Evolutionary conservation across 2,113 vertebrate species (phyloP), one percentile per base, ranked within the genome.

Genomic region (Bubalus kerabau): DNA sequence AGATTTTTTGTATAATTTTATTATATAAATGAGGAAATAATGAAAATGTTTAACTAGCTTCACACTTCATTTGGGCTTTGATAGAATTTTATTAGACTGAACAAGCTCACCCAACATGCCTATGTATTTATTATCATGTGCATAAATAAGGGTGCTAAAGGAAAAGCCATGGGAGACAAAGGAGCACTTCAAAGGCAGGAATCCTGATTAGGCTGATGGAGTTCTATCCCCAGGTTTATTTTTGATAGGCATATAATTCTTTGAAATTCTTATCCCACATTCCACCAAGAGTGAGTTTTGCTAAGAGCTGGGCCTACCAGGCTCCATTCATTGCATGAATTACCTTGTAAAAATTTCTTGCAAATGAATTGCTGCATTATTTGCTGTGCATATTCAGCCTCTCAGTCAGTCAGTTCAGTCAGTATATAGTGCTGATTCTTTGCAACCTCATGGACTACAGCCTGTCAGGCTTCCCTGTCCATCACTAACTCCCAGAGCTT

Each of bases 201-300:
- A 23, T 71, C 26, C 21, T 95, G 93, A 95, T 95, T 95, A 92
- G 84, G 50, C 78, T 81, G 71, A 82, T 76, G 50, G 59, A 90
- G 94, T 94, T 98, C 94, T 98, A 32, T 95, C 62, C 89, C 80
- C 71, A 88, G 87, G 92, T 85, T 95, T 80, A 95, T 92, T 98
- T 97, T 96, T 97, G 89, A 98, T 95, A 94, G 62, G 97, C 82
- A 95, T 90, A 86, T 64, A 92, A 59, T 95, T 97, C 74, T 97
- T 95, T 96, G 96, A 97, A 97, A 96, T 95, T 95, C 76, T 94
- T 94, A 90, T 95, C 52, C 71, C 57, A 85, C 91, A 94, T 92
- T 95, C 83, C 88, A 92, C 92, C 19, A 71, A 94, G 82, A 95
- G 30, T 14, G 12, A 94, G 36, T 83, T 92, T 98, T 87, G 36